A percentile compares a stretch with the other conserved stretches of the same genome.
phyloP scores from a whole-genome alignment of 2,888 invertebrate genomes.

The Drosophila demipolita region DNA sequence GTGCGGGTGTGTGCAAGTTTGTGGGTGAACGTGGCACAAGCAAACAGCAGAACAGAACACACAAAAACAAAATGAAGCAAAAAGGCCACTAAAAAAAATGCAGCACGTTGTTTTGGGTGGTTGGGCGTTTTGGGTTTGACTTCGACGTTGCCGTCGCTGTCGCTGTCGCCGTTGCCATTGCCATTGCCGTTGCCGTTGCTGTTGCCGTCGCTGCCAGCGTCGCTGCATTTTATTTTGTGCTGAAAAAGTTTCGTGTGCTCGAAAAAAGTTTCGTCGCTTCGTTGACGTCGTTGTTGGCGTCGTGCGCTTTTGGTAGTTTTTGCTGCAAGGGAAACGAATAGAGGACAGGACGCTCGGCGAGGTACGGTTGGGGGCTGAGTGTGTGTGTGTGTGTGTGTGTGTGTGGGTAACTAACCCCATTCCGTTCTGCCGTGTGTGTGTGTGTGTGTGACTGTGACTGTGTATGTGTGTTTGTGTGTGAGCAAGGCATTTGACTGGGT shows the following conservation, averaged over 20 bases:
- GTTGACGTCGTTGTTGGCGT: slow-evolving; percentile 73
- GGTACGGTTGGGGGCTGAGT: slow-evolving; percentile 3
- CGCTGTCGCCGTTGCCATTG: slow-evolving; percentile 46
- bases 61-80: slow-evolving; percentile 83
- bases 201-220: slow-evolving; percentile 46
- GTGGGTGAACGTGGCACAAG: slow-evolving; percentile 49
- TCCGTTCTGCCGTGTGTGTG: slow-evolving; percentile 12
- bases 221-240: slow-evolving; percentile 82
- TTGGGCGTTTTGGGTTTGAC: slow-evolving; percentile 52
- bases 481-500: slow-evolving; percentile 65
- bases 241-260: slow-evolving; percentile 85
- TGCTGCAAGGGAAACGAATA: slow-evolving; percentile 64
- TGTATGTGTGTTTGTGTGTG: slow-evolving; percentile 31
- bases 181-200: slow-evolving; percentile 33
- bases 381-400: slow-evolving; percentile 21
- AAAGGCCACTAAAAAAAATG: slow-evolving; percentile 68
- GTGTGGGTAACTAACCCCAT: slow-evolving; percentile 43
- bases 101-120: slow-evolving; percentile 52
- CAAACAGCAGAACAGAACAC: slow-evolving; percentile 78
- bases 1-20: slow-evolving; percentile 33
- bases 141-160: slow-evolving; percentile 40
- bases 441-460: slow-evolving; percentile 33
- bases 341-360: slow-evolving; percentile 29
- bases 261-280: slow-evolving; percentile 83
- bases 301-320: slow-evolving; percentile 73